These are phyloP conservation scores for Prosapia bicincta DNA, from an alignment of 2,888 invertebrate genomes.

Conservation along the genomic window DNA sequence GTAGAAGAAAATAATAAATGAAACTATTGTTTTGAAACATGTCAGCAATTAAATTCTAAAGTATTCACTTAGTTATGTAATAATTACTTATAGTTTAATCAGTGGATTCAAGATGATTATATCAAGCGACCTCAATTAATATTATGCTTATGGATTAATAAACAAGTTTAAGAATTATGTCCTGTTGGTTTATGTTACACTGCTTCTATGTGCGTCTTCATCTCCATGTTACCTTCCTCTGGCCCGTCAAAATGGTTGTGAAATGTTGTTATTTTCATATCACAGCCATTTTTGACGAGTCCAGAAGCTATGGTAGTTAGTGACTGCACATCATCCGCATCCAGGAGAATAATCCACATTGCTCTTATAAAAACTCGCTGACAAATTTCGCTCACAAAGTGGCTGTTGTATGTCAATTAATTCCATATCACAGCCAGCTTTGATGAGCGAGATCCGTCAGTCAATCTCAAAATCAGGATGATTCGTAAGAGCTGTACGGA, in stretches of 20 bases:
- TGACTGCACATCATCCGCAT: neutral
- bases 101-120: too few relatives aligned
- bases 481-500: neutral
- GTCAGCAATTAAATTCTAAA: too few relatives aligned
- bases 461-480: neutral
- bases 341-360: too few relatives aligned
- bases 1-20: too few relatives aligned
- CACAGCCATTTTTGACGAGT: slow-evolving; percentile 97
- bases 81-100: too few relatives aligned
- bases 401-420: slow-evolving; percentile 74
- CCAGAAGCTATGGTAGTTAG: slow-evolving; percentile 52
- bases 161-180: too few relatives aligned
- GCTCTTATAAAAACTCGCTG: neutral
- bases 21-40: too few relatives aligned
- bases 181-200: too few relatives aligned
- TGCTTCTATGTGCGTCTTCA: too few relatives aligned
- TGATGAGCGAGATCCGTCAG: slow-evolving; percentile 71
- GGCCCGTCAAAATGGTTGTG: slow-evolving; percentile 79
- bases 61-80: too few relatives aligned
- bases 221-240: neutral
- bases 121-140: too few relatives aligned
- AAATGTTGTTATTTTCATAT: slow-evolving; percentile 66
- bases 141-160: too few relatives aligned
- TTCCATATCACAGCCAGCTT: slow-evolving; percentile 97
- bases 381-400: slow-evolving; percentile 73